Conservation (phyloP, 2,797 vertebrate species). For the Vultur gryphus region DNA sequence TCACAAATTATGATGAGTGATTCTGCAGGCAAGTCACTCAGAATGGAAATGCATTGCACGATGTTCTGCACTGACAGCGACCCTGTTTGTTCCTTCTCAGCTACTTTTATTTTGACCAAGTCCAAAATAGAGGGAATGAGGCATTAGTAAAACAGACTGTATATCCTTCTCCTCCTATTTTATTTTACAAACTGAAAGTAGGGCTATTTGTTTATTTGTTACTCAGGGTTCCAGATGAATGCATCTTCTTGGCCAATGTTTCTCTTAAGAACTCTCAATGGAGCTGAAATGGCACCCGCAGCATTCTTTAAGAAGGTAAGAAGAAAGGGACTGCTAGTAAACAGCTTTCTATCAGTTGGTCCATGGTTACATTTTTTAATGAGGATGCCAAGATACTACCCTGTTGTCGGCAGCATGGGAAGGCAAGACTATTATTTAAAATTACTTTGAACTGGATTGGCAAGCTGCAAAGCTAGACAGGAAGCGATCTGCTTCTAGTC, state of each 20-base stretch:
- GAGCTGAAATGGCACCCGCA: slow-evolving; percentile 92
- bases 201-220: slow-evolving; percentile 14
- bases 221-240: slow-evolving; percentile 91
- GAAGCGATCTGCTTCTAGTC: background rate
- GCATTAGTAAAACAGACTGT: background rate
- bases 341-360: background rate
- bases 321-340: background rate
- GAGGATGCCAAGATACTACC: background rate
- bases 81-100: background rate
- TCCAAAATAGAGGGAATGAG: background rate
- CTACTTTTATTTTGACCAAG: background rate
- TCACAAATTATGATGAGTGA: background rate
- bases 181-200: background rate
- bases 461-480: background rate
- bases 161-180: background rate
- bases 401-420: background rate
- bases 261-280: slow-evolving; percentile 87
- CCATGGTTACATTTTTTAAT: background rate
- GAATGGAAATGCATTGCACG: background rate
- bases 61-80: fast-evolving
- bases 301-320: slow-evolving; percentile 89
- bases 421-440: background rate
- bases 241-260: slow-evolving; percentile 97
- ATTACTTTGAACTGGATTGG: background rate
- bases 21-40: background rate